Evolutionary conservation across 2,888 invertebrate species (phyloP).

Genomic region (Lordiphosa fenestrarum): DNA sequence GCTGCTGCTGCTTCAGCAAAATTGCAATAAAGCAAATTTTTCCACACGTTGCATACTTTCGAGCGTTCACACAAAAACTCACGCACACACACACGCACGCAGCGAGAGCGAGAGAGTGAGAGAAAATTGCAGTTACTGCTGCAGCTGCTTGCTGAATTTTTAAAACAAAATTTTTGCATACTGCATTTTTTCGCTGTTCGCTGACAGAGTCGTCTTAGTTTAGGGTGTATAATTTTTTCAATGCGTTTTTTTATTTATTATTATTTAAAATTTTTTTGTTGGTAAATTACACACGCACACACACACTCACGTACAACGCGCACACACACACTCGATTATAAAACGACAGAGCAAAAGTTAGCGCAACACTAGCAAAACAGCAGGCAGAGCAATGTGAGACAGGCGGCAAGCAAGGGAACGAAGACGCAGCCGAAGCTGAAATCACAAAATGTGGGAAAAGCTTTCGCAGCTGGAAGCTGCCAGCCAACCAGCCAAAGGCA

Average conservation of each 20-base stretch:
- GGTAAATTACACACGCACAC: conserved; percentile 3
- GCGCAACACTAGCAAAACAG: conserved; percentile 76
- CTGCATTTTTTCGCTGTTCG: conserved; percentile 32
- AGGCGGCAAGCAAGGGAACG: conserved; percentile 52
- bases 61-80: conserved; percentile 7
- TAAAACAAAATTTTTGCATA: conserved; percentile 62
- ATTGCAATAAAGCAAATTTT: conserved; percentile 67
- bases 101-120: conserved; percentile 15
- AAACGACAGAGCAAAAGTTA: conserved; percentile 78
- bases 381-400: conserved; percentile 47
- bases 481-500: conserved; percentile 14
- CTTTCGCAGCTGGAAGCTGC: conserved; percentile 52
- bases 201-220: too few species aligned
- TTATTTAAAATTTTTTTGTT: too few species aligned
- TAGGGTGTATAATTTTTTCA: background rate
- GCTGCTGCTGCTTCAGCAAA: conserved; percentile 35
- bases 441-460: conserved; percentile 29
- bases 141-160: conserved; percentile 63
- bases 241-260: too few species aligned
- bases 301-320: conserved; percentile 14
- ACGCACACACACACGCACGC: conserved; percentile 5
- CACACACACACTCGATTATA: conserved; percentile 59
- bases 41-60: conserved; percentile 36
- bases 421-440: conserved; percentile 44
- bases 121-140: conserved; percentile 66